Evolutionary conservation across 2,797 vertebrate genomes (phyloP).

Genomic region (Acrocephalus scirpaceus): DNA sequence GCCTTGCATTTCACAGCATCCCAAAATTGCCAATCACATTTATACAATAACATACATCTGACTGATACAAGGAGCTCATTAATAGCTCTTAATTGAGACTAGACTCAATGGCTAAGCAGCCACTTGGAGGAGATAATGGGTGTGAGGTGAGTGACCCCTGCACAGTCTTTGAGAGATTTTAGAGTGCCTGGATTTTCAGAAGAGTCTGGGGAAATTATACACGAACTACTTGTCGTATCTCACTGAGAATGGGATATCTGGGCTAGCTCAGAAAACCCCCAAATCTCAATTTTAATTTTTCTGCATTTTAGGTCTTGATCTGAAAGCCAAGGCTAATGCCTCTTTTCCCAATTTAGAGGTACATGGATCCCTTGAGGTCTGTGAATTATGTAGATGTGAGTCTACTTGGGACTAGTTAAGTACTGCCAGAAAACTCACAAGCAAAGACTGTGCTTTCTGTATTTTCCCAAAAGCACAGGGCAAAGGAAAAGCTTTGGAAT

Average conservation of each 20-base stretch:
- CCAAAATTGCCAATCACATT: constrained; percentile 28
- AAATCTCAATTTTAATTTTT: not conserved
- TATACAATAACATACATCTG: not conserved
- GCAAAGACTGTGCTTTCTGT: not conserved
- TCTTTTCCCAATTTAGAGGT: not conserved
- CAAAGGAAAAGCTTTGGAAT: not conserved
- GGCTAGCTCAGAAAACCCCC: not conserved
- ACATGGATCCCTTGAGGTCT: not conserved
- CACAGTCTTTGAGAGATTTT: constrained; percentile 3
- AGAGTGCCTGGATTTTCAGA: constrained; percentile 8
- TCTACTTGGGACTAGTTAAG: not conserved
- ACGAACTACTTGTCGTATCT: not conserved
- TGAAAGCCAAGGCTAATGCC: not conserved
- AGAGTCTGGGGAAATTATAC: constrained; percentile 37
- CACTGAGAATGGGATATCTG: not conserved
- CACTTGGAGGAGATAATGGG: constrained; percentile 17
- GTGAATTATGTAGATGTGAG: not conserved
- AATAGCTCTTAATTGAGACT: constrained; percentile 53
- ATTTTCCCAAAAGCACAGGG: not conserved
- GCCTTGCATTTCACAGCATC: constrained; percentile 13
- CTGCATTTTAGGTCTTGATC: not conserved
- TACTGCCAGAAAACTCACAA: not conserved
- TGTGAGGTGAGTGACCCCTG: constrained; percentile 40
- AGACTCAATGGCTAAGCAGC: constrained; percentile 19
- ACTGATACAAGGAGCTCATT: constrained; percentile 43